Base-by-base conservation (phyloP, 2,113 vertebrate species). In the Collichthys lucidus region DNA sequence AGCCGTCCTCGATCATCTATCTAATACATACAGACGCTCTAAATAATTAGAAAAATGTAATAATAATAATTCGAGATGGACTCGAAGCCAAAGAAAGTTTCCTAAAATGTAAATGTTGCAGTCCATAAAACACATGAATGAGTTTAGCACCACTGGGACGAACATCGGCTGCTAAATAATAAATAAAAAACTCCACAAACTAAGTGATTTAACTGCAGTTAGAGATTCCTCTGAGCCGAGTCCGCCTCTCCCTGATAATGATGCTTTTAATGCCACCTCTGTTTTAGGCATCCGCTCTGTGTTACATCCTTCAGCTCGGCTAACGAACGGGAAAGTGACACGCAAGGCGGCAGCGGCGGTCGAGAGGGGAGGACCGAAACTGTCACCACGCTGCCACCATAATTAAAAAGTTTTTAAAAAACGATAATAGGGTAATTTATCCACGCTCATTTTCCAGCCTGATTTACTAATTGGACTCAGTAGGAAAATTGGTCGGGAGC, bases 381-480 rank as follows among this genome's bases (percentile, higher is more conserved):
- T 77, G 67, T 50, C 77, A 84, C 66, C 24, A 19, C 59, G 63
- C 63, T 20, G 56, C 71, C 42, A 57, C 60, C 61, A 46, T 65
- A 79, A 84, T 82, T 88, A 53, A 85, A 31, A 69, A 35, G 7
- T 26, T 26, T 26, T 26, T 2, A 35, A 35, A 31, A 31, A 35
- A 29, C n/a, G 49, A 85, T 89, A 85, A 88, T 77, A n/a, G 87
- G 81, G 49, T 86, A 42, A 88, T 86, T 86, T 79, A 76, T 83
- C 83, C 79, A 71, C 22, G 79, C 87, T 92, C 78, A 79, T 85
- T 89, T 84, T 84, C 73, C 60, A 44, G 63, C 49, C 53, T 88
- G 52, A 86, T 92, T 89, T 85, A 78, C 85, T 85, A 89, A 89
- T 89, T 89, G 77, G 86, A 75, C 89, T 88, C 55, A 16, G 81